phyloP scores from a whole-genome alignment of 2,888 invertebrate species.

The Parnassius apollo region DNA sequence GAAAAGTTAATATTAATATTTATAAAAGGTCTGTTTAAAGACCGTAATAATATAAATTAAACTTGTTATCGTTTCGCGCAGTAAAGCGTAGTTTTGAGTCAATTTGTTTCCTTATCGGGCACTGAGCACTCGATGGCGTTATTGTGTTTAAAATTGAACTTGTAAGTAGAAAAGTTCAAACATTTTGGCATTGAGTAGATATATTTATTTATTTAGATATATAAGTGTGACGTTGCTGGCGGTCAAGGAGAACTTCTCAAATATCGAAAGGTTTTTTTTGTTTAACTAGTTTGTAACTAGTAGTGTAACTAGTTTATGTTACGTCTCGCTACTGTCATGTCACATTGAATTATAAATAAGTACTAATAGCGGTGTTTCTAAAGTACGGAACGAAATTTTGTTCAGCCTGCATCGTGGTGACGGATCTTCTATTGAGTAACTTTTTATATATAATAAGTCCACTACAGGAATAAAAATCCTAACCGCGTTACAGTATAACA shows the following conservation, averaged over 20 bases:
- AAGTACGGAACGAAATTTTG: not conserved
- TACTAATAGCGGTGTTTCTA: constrained; percentile 2
- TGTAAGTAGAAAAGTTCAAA: constrained; percentile 6
- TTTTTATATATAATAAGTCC: not conserved
- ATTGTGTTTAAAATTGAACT: not conserved
- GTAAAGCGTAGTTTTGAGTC: constrained; percentile 3
- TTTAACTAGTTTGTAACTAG: not conserved
- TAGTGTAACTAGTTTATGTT: not conserved
- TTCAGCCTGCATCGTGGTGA: not conserved
- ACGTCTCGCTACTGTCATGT: not conserved
- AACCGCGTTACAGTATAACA: no score
- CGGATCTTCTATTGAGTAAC: not conserved
- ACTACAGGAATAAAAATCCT: no score
- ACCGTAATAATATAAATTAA: constrained; percentile 44
- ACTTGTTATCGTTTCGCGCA: constrained; percentile 27
- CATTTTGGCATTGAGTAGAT: constrained; percentile 9
- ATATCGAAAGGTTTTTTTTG: constrained; percentile 11
- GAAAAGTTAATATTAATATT: constrained; percentile 54
- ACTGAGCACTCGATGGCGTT: not conserved
- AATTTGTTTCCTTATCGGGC: not conserved
- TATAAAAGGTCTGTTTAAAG: constrained; percentile 67
- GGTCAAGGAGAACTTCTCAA: not conserved
- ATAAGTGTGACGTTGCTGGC: not conserved
- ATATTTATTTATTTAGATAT: constrained; percentile 17
- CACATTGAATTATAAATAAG: constrained; percentile 3